phyloP scores from a whole-genome alignment of 1,140 invertebrate species.

The Varroa destructor region DNA sequence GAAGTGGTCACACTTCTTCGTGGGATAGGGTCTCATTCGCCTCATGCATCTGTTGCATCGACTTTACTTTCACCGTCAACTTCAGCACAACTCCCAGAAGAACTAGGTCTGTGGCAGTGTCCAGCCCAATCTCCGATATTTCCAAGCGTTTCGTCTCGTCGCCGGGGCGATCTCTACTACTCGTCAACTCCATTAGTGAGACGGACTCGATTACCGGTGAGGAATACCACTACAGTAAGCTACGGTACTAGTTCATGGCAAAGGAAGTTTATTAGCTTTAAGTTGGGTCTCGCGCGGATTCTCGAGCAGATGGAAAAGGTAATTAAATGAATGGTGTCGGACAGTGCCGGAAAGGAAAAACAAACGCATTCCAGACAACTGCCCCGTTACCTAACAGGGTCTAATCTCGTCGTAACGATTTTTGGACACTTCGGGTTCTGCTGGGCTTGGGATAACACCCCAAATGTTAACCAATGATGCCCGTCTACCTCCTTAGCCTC shows the following conservation, averaged over 20 bases:
- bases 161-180: too few species aligned
- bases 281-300: slow-evolving; percentile 26
- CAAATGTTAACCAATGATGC: too few species aligned
- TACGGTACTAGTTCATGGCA: background rate
- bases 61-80: background rate
- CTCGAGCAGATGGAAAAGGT: slow-evolving; percentile 23
- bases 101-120: background rate
- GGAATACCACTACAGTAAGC: slow-evolving; percentile 9
- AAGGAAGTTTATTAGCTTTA: slow-evolving; percentile 26
- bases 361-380: too few species aligned
- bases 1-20: slow-evolving; percentile 7
- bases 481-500: too few species aligned
- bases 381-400: too few species aligned
- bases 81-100: background rate
- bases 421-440: too few species aligned
- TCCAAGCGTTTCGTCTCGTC: background rate
- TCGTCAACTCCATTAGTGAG: background rate
- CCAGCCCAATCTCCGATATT: background rate
- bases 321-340: background rate
- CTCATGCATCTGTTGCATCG: background rate
- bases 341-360: too few species aligned
- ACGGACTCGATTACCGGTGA: slow-evolving; percentile 9
- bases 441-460: too few species aligned
- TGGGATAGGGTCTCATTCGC: background rate
- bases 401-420: too few species aligned